Evolutionary conservation across 2,888 invertebrate genomes (phyloP).

Genomic region (Conomelus anceps): DNA sequence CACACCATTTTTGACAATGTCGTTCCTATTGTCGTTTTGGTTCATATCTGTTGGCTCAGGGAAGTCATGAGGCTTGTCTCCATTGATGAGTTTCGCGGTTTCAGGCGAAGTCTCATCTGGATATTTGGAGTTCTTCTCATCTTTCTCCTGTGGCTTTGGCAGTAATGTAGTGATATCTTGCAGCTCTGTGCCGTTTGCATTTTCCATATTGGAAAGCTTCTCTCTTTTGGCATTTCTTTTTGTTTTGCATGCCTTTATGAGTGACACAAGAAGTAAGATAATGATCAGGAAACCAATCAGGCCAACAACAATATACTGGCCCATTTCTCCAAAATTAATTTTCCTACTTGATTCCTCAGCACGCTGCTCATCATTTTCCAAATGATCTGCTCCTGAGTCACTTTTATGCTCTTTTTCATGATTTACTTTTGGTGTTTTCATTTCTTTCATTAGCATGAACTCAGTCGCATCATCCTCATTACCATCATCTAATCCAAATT

Average conservation of each 20-base stretch:
- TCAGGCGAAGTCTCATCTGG: constrained; percentile 22
- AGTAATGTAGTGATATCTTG: constrained; percentile 32
- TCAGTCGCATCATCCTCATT: background rate
- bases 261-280: background rate
- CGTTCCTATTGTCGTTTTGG: constrained; percentile 16
- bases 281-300: background rate
- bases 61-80: constrained; percentile 13
- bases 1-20: background rate
- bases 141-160: constrained; percentile 31
- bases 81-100: constrained; percentile 19
- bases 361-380: background rate
- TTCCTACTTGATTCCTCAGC: background rate
- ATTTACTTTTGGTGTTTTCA: background rate
- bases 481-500: background rate
- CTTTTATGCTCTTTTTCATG: background rate
- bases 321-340: background rate
- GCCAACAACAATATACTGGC: background rate
- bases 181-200: constrained; percentile 30
- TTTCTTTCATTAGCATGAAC: background rate
- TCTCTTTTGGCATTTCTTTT: constrained; percentile 7
- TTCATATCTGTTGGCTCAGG: background rate
- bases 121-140: constrained; percentile 17
- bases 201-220: constrained; percentile 27
- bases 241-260: constrained; percentile 11
- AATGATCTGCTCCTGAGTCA: background rate